Evolutionary conservation across 1,140 invertebrate genomes (phyloP), one percentile per base, ranked within the genome.

Genomic region (Dreissena rostriformis): DNA sequence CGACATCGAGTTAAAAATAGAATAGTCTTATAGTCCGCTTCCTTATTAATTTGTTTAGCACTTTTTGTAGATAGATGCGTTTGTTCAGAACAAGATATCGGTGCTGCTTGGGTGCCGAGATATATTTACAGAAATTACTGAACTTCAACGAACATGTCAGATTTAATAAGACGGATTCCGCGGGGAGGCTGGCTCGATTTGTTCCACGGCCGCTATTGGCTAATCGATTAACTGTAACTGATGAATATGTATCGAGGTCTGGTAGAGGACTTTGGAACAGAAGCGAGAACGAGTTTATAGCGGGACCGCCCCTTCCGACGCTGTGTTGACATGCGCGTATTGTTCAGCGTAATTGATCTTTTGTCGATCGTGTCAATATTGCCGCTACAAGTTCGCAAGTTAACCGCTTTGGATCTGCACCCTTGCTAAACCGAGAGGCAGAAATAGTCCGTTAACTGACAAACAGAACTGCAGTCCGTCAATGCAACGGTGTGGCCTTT

Each of bases 61-160:
- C 57, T n/a, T 17, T 57, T 74, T 51, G 19, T 49, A 73, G 51
- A 73, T 52, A 63, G 65, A 71, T 51, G 49, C 61, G 15, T 77
- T 73, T 65, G 57, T 65, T 71, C 63, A 39, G 72, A 22, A 74
- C 52, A 61, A 66, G 66, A 82, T 74, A 73, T 75, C 28, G 39
- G 39, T 67, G n/a, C 52, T 55, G 55, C 75, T 72, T 74, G 39
- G 61, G 72, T 82, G 22, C 57, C 80, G 73, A 82, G 74, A 74
- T 82, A 74, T 82, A 82, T 75, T 75, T 66, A 81, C 72, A 67
- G 77, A 79, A 74, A 82, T 82, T 73, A 68, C 14, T 72, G 57
- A 61, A 61, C 17, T 61, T 39, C 57, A n/a, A n/a, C 17, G 57
- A 19, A 61, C 17, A 61, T 61, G 57, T 61, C 57, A 61, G 57